phyloP scores from a whole-genome alignment of 2,888 invertebrate species.

The Theretra japonica region DNA sequence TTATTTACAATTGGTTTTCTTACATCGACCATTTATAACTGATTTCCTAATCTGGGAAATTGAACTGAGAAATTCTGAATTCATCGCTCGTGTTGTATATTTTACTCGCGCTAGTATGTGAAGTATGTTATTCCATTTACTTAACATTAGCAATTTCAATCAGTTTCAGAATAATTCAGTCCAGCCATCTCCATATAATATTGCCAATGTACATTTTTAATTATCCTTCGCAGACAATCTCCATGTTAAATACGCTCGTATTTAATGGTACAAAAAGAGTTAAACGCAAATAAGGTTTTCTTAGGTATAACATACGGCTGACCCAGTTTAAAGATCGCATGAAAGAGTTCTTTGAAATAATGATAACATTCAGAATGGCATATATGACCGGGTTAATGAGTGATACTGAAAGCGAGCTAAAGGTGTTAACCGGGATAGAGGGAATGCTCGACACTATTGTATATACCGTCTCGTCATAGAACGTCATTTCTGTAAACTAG shows the following conservation, averaged over 20 bases:
- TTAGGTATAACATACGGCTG: neutral
- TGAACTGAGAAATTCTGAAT: neutral
- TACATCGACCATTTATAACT: no score
- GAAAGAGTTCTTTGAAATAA: slow-evolving; percentile 14
- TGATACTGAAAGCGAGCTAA: neutral
- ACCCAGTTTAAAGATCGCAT: slow-evolving; percentile 1
- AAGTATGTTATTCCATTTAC: neutral
- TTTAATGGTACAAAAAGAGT: neutral
- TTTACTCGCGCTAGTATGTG: no score
- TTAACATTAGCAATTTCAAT: neutral
- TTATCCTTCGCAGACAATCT: neutral
- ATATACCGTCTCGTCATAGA: neutral
- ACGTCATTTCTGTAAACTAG: neutral
- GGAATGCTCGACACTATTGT: slow-evolving; percentile 3
- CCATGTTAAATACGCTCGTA: neutral
- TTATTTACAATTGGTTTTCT: no score
- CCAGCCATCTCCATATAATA: neutral
- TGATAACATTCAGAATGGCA: slow-evolving; percentile 18
- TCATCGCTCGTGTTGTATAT: no score
- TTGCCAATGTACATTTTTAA: neutral
- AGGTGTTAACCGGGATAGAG: neutral
- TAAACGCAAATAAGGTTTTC: slow-evolving; percentile 1
- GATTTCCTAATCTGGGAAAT: no score
- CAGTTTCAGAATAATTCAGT: neutral
- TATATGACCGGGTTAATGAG: slow-evolving; percentile 20